A percentile compares a stretch with the other conserved stretches of the same genome.
phyloP scores from a whole-genome alignment of 2,113 vertebrate species.

The Mustelus asterias region DNA sequence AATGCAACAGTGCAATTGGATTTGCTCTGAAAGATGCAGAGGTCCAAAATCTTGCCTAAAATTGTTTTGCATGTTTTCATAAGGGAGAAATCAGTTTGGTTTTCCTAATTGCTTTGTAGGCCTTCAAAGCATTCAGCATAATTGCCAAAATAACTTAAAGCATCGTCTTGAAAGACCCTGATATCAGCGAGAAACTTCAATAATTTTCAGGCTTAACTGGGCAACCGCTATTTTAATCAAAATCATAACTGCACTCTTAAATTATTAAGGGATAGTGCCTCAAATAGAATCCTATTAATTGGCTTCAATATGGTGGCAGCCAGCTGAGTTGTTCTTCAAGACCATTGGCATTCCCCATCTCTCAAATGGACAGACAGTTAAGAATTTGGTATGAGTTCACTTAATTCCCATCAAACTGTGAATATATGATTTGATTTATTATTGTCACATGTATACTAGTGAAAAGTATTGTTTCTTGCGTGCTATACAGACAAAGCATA shows the following conservation, averaged over 20 bases:
- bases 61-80: neutral
- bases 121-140: neutral
- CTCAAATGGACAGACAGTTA: neutral
- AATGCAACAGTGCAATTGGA: neutral
- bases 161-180: neutral
- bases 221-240: neutral
- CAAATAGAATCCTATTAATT: neutral
- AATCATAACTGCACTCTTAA: neutral
- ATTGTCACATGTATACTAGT: too few species aligned
- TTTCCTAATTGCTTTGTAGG: neutral
- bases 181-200: neutral
- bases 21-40: neutral
- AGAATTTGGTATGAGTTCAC: neutral
- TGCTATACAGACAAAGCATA: too few species aligned
- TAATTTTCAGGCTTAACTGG: neutral
- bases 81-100: neutral
- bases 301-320: neutral
- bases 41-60: too few species aligned
- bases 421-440: too few species aligned
- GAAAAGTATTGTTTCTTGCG: too few species aligned
- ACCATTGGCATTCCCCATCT: neutral
- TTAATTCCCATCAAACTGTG: too few species aligned
- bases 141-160: neutral
- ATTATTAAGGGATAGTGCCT: too few species aligned
- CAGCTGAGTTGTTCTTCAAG: neutral